These are phyloP conservation scores for Pycnonotus jocosus DNA, from an alignment of 2,113 vertebrate genomes.

Conservation along the genomic window DNA sequence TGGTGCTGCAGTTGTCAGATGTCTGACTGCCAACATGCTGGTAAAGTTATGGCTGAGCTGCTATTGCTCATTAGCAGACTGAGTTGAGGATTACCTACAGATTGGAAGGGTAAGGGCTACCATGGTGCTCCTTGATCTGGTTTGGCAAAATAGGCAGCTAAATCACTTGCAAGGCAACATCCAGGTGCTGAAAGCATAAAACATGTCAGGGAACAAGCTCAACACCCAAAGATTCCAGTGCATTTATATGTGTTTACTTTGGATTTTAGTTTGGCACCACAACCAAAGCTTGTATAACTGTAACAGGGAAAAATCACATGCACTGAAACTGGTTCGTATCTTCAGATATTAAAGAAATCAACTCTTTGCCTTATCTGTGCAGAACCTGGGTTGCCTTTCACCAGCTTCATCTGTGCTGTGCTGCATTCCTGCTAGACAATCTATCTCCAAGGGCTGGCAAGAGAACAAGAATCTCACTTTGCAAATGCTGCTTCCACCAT, in stretches of 20 bases:
- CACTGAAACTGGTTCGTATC: not conserved
- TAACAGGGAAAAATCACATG: not conserved
- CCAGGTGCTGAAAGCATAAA: not conserved
- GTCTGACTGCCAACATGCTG: not conserved
- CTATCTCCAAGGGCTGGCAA: not conserved
- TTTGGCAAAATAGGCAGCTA: not conserved
- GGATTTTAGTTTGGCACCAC: not conserved
- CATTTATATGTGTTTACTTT: not conserved
- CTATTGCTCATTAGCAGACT: not conserved
- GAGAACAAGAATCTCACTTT: not conserved
- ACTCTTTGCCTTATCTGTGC: not conserved
- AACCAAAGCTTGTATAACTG: not conserved
- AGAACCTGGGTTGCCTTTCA: not conserved
- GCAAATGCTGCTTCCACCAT: not conserved
- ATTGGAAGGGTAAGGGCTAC: not conserved
- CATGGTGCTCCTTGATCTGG: not conserved
- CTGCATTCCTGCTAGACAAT: not conserved
- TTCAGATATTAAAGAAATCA: not conserved
- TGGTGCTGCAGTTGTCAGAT: not conserved
- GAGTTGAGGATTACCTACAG: not conserved
- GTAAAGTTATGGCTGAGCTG: not conserved
- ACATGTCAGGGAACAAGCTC: not conserved
- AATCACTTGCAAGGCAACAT: not conserved
- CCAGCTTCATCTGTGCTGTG: not conserved
- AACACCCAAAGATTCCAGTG: not conserved